Evolutionary conservation across 2,797 vertebrate genomes (phyloP), one percentile per base, ranked within the genome.

Genomic region (Phaenicophaeus curvirostris): DNA sequence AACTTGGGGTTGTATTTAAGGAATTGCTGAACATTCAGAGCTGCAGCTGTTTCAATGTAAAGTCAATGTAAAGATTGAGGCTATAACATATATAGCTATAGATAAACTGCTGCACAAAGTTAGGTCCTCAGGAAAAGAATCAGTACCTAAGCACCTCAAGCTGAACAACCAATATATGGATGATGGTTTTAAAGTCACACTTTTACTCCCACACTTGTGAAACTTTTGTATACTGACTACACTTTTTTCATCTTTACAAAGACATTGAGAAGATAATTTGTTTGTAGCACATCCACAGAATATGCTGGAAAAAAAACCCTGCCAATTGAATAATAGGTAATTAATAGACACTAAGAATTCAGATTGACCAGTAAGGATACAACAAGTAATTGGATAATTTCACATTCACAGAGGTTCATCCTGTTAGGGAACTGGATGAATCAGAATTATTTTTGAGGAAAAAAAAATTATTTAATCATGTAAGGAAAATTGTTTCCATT

Each of bases 21-120:
- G 94, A 95, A 95, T 31, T 95, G 94, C 90, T 94, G 91, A 96
- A 89, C 88, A 81, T 81, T 94, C 95, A 94, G 92, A 93, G 91
- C 93, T 95, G 90, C 94, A 96, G 95, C 94, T 96, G 93, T 93
- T 89, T 62, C 92, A 89, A 76, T 79, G 94, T 91, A 90, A 93
- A 94, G 86, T 68, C 89, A 87, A 88, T 79, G 73, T 81, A 93
- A 95, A 95, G 85, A 95, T 2, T 46, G 89, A 94, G 76, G 79
- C 85, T 93, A 72, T 85, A 93, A 91, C 75, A 92, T 51, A 87
- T 79, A 93, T 89, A 74, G 87, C 95, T 92, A 87, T 83, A 93
- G 91, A 96, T 91, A 95, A 95, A 95, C 69, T 81, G 76, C 91
- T 78, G 80, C 57, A 78, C 65, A 78, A 89, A 92, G 68, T 94